Base-by-base conservation (phyloP, 2,113 vertebrate species). In the Cercopithecus mona region DNA sequence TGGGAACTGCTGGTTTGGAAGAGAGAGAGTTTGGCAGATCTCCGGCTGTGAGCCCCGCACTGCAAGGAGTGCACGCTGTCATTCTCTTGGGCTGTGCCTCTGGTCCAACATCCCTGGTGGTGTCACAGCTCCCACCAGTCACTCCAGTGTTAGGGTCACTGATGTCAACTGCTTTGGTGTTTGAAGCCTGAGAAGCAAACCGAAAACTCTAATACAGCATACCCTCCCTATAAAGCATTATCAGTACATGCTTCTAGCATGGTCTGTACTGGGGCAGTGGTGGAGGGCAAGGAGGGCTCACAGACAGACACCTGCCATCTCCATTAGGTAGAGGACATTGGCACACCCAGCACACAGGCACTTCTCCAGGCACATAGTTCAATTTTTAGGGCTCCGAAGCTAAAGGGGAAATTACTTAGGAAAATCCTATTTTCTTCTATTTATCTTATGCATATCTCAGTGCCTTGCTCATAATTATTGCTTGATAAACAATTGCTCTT, bases 221-320 rank as follows among this genome's bases (percentile, higher is more conserved):
- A 3, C 32, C 52, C 48, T 45, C 22, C 14, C 8, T 23, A 2
- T 5, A 0, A 35, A 5, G 18, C 38, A 20, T 7, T 22, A 2
- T 14, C 13, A 55, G 12, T 27, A 22, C 13, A 25, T 0, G 25
- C 45, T 57, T 66, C 20, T 0, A 10, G n/a, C 27, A 6, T 12
- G 22, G 18, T 9, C 8, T 40, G 3, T 1, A 8, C 0, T 3
- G 12, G 6, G n/a, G 22, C 0, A 27, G 3, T 2, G 16, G 23
- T 17, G 5, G 72, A 22, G 40, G 20, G 18, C 40, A 50, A 17
- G 8, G 64, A 59, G 64, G 64, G 5, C 27, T 38, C 35, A 16
- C 16, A 8, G 5, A 7, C 30, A 50, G 55, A 7, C 3, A 5
- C 5, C 30, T 4, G 12, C 10, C 52, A 6, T 1, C 18, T 30